phyloP scores from a whole-genome alignment of 2,888 invertebrate genomes.

The Acronicta leporina region DNA sequence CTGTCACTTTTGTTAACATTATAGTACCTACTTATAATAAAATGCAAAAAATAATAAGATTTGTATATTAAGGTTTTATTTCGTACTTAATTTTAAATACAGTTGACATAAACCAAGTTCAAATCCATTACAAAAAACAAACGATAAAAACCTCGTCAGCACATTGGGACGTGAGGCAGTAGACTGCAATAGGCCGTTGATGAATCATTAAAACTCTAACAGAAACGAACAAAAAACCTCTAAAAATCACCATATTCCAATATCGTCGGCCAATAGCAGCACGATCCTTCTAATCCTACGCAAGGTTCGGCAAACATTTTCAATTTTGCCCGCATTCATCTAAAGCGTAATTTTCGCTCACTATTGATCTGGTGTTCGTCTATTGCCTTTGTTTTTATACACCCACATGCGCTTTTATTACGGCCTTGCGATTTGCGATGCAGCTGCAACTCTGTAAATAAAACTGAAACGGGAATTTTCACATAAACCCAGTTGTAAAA shows the following conservation, averaged over 20 bases:
- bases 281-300: slow-evolving; percentile 34
- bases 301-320: slow-evolving; percentile 34
- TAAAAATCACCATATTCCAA: slow-evolving; percentile 13
- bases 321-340: slow-evolving; percentile 41
- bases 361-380: slow-evolving; percentile 51
- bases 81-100: too few species aligned
- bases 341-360: slow-evolving; percentile 48
- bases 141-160: neutral
- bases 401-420: slow-evolving; percentile 58
- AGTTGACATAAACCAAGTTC: neutral
- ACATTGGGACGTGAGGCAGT: neutral
- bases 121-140: neutral
- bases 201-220: slow-evolving; percentile 2
- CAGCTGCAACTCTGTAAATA: slow-evolving; percentile 52
- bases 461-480: slow-evolving; percentile 35
- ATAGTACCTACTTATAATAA: too few species aligned
- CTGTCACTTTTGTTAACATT: too few species aligned
- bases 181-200: neutral
- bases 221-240: neutral
- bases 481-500: slow-evolving; percentile 19
- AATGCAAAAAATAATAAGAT: too few species aligned
- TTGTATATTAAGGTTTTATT: too few species aligned
- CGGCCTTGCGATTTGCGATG: slow-evolving; percentile 35
- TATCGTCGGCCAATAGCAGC: slow-evolving; percentile 10
- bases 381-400: slow-evolving; percentile 56